Conservation (phyloP, 2,888 invertebrate genomes). For the Psylliodes chrysocephalus region DNA sequence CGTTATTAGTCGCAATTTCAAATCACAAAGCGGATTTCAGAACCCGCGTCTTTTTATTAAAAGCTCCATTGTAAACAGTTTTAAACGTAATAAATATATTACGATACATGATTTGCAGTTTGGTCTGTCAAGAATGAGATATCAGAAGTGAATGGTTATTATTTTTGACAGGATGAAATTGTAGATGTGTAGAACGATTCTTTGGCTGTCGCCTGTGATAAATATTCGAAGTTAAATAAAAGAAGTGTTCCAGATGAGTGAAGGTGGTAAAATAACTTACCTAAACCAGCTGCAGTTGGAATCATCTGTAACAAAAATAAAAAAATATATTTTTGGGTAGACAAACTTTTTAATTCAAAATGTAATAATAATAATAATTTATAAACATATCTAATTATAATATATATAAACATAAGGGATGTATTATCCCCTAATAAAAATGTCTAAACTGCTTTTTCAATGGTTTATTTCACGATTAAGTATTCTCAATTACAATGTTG, state of each 20-base stretch:
- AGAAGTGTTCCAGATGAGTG: no score
- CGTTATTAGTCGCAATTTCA: not conserved
- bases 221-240: not conserved
- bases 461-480: no score
- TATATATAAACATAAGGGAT: no score
- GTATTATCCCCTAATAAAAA: no score
- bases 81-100: constrained; percentile 16
- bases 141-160: constrained; percentile 6
- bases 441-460: no score
- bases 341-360: no score
- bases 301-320: no score
- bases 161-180: constrained; percentile 7
- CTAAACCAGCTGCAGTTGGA: not conserved
- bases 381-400: no score
- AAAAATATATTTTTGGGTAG: no score
- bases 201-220: not conserved
- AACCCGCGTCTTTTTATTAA: constrained; percentile 4
- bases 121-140: not conserved
- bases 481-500: no score
- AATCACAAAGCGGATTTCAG: not conserved
- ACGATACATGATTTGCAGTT: constrained; percentile 25
- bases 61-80: constrained; percentile 2
- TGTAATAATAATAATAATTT: no score
- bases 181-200: not conserved
- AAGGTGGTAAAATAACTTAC: no score